Conservation (phyloP, 1,140 invertebrate genomes). For the Vanessa tameamea region DNA sequence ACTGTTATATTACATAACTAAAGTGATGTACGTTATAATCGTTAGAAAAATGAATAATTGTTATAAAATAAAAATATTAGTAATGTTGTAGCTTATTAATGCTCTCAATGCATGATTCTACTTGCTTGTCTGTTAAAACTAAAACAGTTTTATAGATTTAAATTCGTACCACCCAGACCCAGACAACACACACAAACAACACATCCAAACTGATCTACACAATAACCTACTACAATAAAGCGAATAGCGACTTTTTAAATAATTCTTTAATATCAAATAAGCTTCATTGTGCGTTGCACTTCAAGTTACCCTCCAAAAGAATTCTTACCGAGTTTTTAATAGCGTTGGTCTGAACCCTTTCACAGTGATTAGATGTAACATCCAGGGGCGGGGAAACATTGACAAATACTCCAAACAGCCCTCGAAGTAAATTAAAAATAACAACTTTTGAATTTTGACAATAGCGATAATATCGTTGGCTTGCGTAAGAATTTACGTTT, state of each 20-base stretch:
- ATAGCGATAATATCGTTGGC: slow-evolving; percentile 11
- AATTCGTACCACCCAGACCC: too few species aligned
- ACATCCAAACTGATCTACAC: too few species aligned
- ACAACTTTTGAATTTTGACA: slow-evolving; percentile 19
- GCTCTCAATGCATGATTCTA: too few species aligned
- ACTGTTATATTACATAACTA: too few species aligned
- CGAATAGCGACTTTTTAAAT: not conserved
- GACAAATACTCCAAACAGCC: slow-evolving; percentile 51
- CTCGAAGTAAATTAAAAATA: slow-evolving; percentile 65
- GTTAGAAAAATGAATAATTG: too few species aligned
- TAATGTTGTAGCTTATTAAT: too few species aligned
- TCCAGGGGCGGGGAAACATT: slow-evolving; percentile 52
- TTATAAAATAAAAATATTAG: too few species aligned
- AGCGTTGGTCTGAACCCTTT: slow-evolving; percentile 75
- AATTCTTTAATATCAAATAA: not conserved
- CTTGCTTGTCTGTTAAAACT: too few species aligned
- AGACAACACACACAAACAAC: too few species aligned
- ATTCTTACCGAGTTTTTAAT: slow-evolving; percentile 78
- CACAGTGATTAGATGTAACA: slow-evolving; percentile 78
- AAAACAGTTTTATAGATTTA: too few species aligned
- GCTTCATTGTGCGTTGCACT: slow-evolving; percentile 22
- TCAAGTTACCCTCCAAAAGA: slow-evolving; percentile 53
- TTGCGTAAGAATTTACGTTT: slow-evolving; percentile 25
- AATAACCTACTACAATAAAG: too few species aligned
- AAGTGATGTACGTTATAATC: too few species aligned